Conservation (phyloP, 2,888 invertebrate species). For the Ennomos fuscantarius region DNA sequence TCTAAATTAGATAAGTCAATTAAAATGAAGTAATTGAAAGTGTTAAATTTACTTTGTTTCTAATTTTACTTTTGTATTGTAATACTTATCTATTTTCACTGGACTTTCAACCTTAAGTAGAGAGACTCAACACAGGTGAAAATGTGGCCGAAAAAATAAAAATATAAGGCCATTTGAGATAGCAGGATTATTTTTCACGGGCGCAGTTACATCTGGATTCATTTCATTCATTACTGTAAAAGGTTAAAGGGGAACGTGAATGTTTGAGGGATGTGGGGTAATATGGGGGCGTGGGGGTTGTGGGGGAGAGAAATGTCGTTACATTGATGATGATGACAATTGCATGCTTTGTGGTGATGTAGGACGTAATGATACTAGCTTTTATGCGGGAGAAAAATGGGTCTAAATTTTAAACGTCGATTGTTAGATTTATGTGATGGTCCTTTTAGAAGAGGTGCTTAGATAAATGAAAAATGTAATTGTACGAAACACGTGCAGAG, state of each 20-base stretch:
- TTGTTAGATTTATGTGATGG: too few species aligned
- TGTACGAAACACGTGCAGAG: too few species aligned
- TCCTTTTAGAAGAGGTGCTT: too few species aligned
- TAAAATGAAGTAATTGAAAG: too few species aligned
- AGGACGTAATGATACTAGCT: not conserved
- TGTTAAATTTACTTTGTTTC: too few species aligned
- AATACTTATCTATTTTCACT: not conserved
- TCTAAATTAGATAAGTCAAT: too few species aligned
- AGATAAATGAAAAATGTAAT: too few species aligned
- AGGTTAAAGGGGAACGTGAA: conserved; percentile 24
- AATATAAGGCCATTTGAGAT: conserved; percentile 21
- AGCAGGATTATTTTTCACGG: conserved; percentile 26
- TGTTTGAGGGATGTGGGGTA: not conserved
- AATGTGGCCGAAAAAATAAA: conserved; percentile 23
- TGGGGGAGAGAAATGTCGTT: conserved; percentile 11
- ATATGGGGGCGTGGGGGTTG: not conserved
- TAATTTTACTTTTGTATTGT: too few species aligned
- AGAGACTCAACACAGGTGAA: conserved; percentile 8
- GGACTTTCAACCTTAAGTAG: not conserved
- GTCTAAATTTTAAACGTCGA: too few species aligned
- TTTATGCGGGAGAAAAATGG: too few species aligned
- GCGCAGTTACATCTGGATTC: conserved; percentile 21
- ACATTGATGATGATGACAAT: conserved; percentile 23
- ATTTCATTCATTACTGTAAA: conserved; percentile 37
- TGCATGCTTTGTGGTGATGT: conserved; percentile 21